Base-by-base conservation (phyloP, 2,113 vertebrate species). In the Psilopogon haemacephalus region DNA sequence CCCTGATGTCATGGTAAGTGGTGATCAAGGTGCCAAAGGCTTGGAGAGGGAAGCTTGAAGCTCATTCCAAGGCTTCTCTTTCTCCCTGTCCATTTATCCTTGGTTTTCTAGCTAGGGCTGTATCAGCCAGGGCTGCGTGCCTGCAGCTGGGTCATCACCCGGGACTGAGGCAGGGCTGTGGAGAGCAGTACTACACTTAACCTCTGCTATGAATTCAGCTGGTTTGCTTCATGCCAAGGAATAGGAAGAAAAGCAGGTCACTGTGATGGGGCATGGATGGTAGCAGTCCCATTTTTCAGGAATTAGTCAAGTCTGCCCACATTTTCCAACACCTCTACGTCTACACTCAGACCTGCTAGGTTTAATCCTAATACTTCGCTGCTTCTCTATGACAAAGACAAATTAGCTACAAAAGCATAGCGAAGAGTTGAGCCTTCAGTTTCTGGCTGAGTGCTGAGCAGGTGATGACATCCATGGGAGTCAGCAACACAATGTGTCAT, bases 21-120 rank as follows among this genome's bases (percentile, higher is more conserved):
- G 60, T 8, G 72, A 32, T 15, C 1, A 2, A 9, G 0, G 5
- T 67, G 38, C 27, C 30, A 12, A 35, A 42, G 23, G 16, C 4
- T 18, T 67, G 52, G 70, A 54, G 70, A 40, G 40, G 46, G 81
- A 60, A 74, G 10, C 16, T 42, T 52, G 42, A 24, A 56, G 52
- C 56, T 85, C 24, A 1, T 68, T 71, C 48, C 42, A 35, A 32
- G 58, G 27, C 12, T 5, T 74, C 13, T 84, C 19, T 30, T 56
- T 63, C 33, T 73, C 42, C 10, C 17, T 50, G 3, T 55, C n/a
- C 10, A 2, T 58, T 76, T 71, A 46, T 68, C 72, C 27, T 54
- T 54, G 26, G 8, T 56, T 86, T 81, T 46, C 9, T 28, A 3
- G 33, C 18, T 44, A 15, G 55, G 59, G 4, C 6, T 83, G 14